Evolutionary conservation across 2,888 invertebrate genomes (phyloP).

Genomic region (Drosophila emarginata): DNA sequence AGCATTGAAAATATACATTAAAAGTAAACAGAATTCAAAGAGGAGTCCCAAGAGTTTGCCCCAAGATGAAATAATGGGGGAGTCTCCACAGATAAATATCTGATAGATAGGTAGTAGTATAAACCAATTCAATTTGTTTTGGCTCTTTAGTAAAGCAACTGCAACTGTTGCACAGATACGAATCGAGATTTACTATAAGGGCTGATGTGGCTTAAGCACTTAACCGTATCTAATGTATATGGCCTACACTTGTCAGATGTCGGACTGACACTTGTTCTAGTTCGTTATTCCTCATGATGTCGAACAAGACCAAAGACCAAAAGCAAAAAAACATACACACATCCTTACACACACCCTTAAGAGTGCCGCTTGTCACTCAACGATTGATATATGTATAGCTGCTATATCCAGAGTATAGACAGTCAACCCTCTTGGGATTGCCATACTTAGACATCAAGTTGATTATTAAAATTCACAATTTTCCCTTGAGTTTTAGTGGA

Average conservation of each 20-base stretch:
- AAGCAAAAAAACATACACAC: slow-evolving; percentile 2
- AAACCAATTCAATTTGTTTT: slow-evolving; percentile 70
- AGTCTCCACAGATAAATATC: slow-evolving; percentile 35
- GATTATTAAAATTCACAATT: slow-evolving; percentile 44
- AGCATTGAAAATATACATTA: too few relatives aligned
- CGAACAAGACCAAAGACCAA: slow-evolving; percentile 24
- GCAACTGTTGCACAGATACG: slow-evolving; percentile 33
- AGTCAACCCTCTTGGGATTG: slow-evolving; percentile 39
- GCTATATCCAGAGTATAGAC: slow-evolving; percentile 17
- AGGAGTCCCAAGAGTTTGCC: too few relatives aligned
- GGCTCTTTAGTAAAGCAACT: slow-evolving; percentile 55
- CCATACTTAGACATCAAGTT: slow-evolving; percentile 29
- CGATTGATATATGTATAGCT: slow-evolving; percentile 5
- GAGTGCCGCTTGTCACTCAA: background rate
- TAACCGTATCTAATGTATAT: slow-evolving; percentile 77
- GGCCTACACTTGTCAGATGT: slow-evolving; percentile 65
- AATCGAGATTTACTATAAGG: slow-evolving; percentile 42
- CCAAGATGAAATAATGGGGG: too few relatives aligned
- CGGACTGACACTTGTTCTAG: slow-evolving; percentile 37
- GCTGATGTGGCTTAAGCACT: slow-evolving; percentile 79
- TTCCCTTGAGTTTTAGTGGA: background rate
- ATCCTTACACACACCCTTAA: slow-evolving; percentile 10
- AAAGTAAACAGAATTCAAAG: slow-evolving; percentile 44
- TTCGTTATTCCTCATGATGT: slow-evolving; percentile 14
- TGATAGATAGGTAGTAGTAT: slow-evolving; percentile 17